Evolutionary conservation across 2,113 vertebrate genomes (phyloP), one percentile per base, ranked within the genome.

Genomic region (Brachirus orientalis): DNA sequence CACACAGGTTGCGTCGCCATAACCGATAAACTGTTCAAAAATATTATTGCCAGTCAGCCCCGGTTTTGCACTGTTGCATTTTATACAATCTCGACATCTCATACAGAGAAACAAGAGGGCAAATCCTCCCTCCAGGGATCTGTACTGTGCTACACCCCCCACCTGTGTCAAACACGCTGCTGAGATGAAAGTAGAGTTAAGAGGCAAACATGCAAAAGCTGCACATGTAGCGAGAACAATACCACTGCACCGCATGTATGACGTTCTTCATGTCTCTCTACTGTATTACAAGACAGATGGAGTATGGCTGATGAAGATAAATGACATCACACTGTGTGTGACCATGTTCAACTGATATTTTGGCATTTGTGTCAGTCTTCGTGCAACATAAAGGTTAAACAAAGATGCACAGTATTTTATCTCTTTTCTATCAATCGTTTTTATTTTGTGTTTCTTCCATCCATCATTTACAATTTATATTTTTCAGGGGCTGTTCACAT

Each of bases 181-280:
- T 22, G 41, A 44, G 70, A 80, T 80, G 52, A 82, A 82, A 70
- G 56, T 33, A 20, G 18, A 70, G 59, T 18, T 41, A 20, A 56
- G 37, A 63, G 16, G 52, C 33, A 18, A 57, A 60, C 19, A 69
- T 41, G 22, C 50, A 65, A 66, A 58, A 22, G 41, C 11, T 51
- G 7, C 36, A 56, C 59, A 1, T 18, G 58, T 12, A 47, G 48
- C 36, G 37, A 40, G 22, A 74, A 60, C 40, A 69, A 35, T 14
- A 51, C 44, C n/a, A 16, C n/a, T 45, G 40, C 10, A 16, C 12
- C n/a, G 40, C 4, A 43, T 10, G 40, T 43, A 0, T 43, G 11
- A 65, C 16, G 18, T 6, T 16, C 48, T 52, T 41, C 16, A 20
- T 73, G 8, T 54, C n/a, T 7, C 13, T 40, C 9, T 43, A 8